phyloP scores from a whole-genome alignment of 2,113 vertebrate genomes.

The Oreocharis arfaki region DNA sequence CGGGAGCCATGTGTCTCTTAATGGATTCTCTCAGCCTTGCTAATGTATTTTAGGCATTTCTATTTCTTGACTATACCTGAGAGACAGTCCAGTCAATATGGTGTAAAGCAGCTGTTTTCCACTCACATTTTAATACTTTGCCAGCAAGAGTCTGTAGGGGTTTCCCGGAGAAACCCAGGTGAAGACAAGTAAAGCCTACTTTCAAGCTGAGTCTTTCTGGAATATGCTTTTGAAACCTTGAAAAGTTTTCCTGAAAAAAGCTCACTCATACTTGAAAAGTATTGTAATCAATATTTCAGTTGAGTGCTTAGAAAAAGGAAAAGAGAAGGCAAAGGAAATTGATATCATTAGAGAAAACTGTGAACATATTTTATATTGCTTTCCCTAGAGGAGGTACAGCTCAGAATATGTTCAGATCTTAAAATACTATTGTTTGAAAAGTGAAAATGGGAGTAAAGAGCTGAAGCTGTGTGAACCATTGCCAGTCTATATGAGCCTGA shows the following conservation, averaged over 20 bases:
- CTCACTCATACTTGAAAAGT: not conserved
- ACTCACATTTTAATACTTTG: not conserved
- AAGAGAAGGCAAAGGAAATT: not conserved
- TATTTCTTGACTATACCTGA: not conserved
- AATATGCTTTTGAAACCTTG: not conserved
- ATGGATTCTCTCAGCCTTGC: not conserved
- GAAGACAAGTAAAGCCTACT: not conserved
- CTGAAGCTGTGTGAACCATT: not conserved
- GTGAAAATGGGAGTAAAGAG: not conserved
- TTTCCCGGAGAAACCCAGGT: not conserved
- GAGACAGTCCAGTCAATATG: not conserved
- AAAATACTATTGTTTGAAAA: not conserved
- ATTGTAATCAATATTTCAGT: not conserved
- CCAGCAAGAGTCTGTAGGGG: not conserved
- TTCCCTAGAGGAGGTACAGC: not conserved
- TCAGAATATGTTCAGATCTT: not conserved
- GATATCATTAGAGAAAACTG: not conserved
- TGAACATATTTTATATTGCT: not conserved
- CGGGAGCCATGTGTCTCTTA: fast-evolving
- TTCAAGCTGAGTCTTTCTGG: not conserved
- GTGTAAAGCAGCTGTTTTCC: not conserved
- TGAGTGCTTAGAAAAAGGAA: not conserved
- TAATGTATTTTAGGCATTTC: not conserved
- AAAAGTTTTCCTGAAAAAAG: not conserved
- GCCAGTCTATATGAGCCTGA: not conserved